Percentiles rank a stretch among this genome's conserved stretches.
phyloP scores from a whole-genome alignment of 2,797 vertebrate species.

The Aulostomus chinensis region DNA sequence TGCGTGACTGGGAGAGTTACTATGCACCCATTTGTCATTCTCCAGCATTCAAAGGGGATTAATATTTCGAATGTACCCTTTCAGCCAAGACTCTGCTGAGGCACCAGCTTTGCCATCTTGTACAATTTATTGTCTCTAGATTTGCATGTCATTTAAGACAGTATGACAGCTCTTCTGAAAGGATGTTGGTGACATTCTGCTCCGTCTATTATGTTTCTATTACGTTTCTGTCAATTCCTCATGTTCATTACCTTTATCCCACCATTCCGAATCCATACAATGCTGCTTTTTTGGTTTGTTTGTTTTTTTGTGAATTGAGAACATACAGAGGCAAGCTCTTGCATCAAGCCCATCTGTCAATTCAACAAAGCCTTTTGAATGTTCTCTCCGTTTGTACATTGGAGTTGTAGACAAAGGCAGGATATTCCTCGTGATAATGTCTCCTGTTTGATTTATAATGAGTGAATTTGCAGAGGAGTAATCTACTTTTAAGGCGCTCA shows the following conservation, averaged over 20 bases:
- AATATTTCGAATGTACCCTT: slow-evolving; percentile 39
- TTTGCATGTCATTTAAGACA: slow-evolving; percentile 14
- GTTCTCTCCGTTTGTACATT: not conserved
- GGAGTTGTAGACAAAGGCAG: slow-evolving; percentile 17
- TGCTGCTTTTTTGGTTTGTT: not conserved
- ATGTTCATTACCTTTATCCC: not conserved
- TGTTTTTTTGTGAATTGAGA: too few relatives aligned
- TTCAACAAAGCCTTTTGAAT: not conserved
- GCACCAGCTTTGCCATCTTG: slow-evolving; percentile 27
- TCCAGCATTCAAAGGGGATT: slow-evolving; percentile 39
- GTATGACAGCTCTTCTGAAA: not conserved
- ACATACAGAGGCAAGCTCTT: too few relatives aligned
- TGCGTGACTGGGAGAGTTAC: slow-evolving; percentile 7
- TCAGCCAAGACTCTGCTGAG: slow-evolving; percentile 38
- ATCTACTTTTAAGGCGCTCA: slow-evolving; percentile 59
- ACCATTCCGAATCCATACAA: not conserved
- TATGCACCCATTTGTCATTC: slow-evolving; percentile 34
- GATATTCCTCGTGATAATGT: slow-evolving; percentile 53
- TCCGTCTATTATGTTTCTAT: slow-evolving; percentile 8
- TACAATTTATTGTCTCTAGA: slow-evolving; percentile 30
- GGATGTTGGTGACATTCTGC: slow-evolving; percentile 5
- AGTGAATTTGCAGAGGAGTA: slow-evolving; percentile 58
- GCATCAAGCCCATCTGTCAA: too few relatives aligned
- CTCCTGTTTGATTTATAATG: slow-evolving; percentile 67
- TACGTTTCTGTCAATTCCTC: slow-evolving; percentile 8